phyloP scores from a whole-genome alignment of 2,888 invertebrate genomes.

The Dyspetes luteomarginatus region DNA sequence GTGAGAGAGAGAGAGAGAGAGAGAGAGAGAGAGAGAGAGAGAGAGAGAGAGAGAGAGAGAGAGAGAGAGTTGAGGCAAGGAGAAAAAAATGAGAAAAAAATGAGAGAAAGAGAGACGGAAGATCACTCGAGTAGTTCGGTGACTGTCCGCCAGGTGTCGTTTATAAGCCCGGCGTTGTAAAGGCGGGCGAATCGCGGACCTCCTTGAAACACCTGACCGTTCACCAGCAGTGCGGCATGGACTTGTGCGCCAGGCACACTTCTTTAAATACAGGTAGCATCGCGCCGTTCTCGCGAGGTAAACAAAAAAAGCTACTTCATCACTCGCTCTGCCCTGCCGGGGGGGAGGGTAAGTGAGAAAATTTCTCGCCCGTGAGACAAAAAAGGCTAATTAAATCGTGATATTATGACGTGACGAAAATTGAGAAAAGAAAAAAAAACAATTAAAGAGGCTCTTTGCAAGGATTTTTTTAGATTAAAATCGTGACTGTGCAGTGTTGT shows the following conservation, averaged over 20 bases:
- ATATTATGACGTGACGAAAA: constrained; percentile 4
- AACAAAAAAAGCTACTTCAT: constrained; percentile 53
- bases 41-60: constrained; percentile 1
- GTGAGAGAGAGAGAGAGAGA: not conserved
- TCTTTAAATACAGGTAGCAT: constrained; percentile 76
- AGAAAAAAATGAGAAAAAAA: not conserved
- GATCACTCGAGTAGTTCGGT: constrained; percentile 57
- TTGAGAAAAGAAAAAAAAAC: not conserved
- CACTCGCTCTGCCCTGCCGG: not conserved
- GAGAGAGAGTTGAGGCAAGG: not conserved
- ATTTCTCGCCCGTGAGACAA: not conserved
- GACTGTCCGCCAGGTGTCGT: constrained; percentile 73
- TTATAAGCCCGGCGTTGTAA: constrained; percentile 51
- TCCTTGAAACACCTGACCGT: constrained; percentile 80
- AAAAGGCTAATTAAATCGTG: not conserved
- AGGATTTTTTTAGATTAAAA: constrained; percentile 13
- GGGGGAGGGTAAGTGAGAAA: not conserved
- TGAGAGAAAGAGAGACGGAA: constrained; percentile 11
- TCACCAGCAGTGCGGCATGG: constrained; percentile 79
- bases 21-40: constrained; percentile 15
- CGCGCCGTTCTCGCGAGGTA: constrained; percentile 61
- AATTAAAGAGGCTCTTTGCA: not conserved
- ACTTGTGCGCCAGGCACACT: constrained; percentile 79
- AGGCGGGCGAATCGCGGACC: constrained; percentile 69
- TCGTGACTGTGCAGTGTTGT: constrained; percentile 48